Evolutionary conservation across 2,797 vertebrate species (phyloP), one percentile per base, ranked within the genome.

Genomic region (Paguma larvata): DNA sequence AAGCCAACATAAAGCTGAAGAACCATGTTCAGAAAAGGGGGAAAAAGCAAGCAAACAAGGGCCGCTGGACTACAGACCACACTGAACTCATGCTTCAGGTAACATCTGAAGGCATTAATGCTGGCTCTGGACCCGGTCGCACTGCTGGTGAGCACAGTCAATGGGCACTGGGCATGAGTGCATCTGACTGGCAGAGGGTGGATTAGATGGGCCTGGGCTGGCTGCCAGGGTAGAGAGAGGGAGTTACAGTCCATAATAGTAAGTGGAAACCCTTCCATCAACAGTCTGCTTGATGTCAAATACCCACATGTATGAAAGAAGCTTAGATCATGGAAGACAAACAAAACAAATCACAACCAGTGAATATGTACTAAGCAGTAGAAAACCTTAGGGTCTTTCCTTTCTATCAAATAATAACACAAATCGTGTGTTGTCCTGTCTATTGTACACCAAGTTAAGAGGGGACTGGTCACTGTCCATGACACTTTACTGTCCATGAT

Each of bases 71-170:
- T 56, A 1, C 1, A 75, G 34, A 38, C 32, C n/a, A 53, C 15
- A 4, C 38, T 82, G 79, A 30, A 23, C 11, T 75, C 53, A 27
- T 21, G 38, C 18, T 72, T n/a, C 38, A 5, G 56, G 41, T 84
- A 51, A 80, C 5, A 2, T 46, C 56, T 16, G 41, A 82, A 38
- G 63, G 15, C 44, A 21, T 10, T 6, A 18, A 32, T 3, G 70
- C 15, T 21, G 34, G 30, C 30, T 6, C 2, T 8, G 4, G 32
- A 18, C 21, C 46, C 0, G 0, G 34, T 23, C 27, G 10, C 7
- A 34, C 75, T 32, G 2, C 46, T 11, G 46, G 7, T 53, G 27
- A 67, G 4, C 12, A 3, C 0, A 2, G 51, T 8, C 56, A 30
- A 6, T 27, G 46, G 23, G 53, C 23, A 25, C 32, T 27, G 6